Conservation (phyloP, 2,113 vertebrate species). For the Neotragus moschatus region DNA sequence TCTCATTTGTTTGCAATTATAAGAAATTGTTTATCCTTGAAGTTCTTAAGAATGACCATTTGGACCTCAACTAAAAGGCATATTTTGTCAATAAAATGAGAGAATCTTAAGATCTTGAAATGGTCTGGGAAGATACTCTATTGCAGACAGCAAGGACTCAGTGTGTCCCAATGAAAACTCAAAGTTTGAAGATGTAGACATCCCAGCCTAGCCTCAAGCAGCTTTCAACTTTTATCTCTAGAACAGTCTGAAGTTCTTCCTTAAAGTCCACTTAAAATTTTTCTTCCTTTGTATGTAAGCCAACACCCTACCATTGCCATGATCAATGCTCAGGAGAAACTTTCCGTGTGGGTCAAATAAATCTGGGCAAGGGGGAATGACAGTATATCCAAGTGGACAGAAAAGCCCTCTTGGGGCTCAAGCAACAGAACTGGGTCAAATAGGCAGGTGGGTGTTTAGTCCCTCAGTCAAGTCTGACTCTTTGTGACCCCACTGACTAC, state of each 20-base stretch:
- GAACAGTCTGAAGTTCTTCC: not conserved
- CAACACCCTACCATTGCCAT: not conserved
- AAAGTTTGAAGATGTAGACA: not conserved
- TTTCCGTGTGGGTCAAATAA: not conserved
- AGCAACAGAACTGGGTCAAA: not conserved
- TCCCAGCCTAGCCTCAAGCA: not conserved
- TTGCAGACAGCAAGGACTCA: not conserved
- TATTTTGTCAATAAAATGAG: conserved; percentile 46
- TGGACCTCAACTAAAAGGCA: conserved; percentile 8
- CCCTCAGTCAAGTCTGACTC: not conserved
- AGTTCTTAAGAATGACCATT: conserved; percentile 46
- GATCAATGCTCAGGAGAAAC: not conserved
- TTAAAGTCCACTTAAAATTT: not conserved
- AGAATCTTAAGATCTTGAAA: conserved; percentile 42
- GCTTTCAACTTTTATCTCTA: not conserved
- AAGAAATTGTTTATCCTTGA: conserved; percentile 54
- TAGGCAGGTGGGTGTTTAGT: not conserved
- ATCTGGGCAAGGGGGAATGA: not conserved
- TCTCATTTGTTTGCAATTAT: conserved; percentile 63
- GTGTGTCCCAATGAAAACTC: not conserved
- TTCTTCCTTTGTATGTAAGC: not conserved
- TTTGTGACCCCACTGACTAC: not conserved
- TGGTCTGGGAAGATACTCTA: conserved; percentile 31
- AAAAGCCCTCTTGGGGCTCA: not conserved
- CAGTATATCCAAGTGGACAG: not conserved